Evolutionary conservation across 2,113 vertebrate genomes (phyloP).

Genomic region (Peromyscus maniculatus): DNA sequence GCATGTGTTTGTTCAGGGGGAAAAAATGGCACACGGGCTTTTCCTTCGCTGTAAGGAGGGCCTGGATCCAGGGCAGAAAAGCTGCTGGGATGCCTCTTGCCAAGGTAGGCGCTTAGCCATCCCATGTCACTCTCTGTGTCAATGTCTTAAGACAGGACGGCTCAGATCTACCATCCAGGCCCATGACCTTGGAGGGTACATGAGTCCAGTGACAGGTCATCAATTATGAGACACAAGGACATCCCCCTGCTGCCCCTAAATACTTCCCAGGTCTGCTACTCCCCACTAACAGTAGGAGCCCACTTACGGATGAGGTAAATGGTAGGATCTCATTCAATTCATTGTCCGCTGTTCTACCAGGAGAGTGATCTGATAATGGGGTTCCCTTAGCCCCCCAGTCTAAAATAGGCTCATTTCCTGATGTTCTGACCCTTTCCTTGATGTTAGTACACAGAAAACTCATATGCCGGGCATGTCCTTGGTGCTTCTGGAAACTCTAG

Average conservation of each 20-base stretch:
- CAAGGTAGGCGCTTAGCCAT: too few species aligned
- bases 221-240: not conserved
- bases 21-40: not conserved
- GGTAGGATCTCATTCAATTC: rapidly evolving
- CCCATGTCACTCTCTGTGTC: not conserved
- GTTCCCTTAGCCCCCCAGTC: too few species aligned
- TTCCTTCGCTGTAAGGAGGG: not conserved
- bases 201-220: too few species aligned
- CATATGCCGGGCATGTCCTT: not conserved
- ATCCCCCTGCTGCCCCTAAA: not conserved
- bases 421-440: not conserved
- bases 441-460: not conserved
- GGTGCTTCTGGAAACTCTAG: not conserved
- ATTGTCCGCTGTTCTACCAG: not conserved
- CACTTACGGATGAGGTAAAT: not conserved
- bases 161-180: not conserved
- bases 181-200: not conserved
- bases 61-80: not conserved
- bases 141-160: not conserved
- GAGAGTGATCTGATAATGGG: rapidly evolving
- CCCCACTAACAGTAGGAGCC: not conserved
- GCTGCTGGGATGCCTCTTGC: rapidly evolving
- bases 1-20: too few species aligned
- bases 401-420: not conserved
- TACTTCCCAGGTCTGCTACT: not conserved